A percentile compares a stretch with the other conserved stretches of the same genome.
These are phyloP conservation scores for Mustela erminea DNA, from an alignment of 2,797 vertebrate genomes.

Conservation along the genomic window DNA sequence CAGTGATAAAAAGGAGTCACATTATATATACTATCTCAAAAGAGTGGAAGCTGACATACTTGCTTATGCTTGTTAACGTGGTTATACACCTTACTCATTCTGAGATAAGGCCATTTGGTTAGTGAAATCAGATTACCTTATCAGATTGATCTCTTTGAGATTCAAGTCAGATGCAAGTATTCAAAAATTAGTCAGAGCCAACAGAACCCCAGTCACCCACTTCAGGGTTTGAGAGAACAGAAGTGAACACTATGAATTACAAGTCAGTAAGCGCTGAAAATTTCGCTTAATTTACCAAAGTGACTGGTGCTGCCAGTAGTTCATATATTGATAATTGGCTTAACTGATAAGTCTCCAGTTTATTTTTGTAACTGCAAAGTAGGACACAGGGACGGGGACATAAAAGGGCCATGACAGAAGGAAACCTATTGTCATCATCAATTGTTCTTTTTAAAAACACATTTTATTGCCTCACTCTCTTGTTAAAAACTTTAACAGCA, in stretches of 20 bases:
- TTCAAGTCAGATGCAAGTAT: not conserved
- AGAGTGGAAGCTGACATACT: not conserved
- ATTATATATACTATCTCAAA: conserved; percentile 12
- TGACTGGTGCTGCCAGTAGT: not conserved
- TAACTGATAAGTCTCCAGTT: not conserved
- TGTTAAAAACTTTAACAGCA: not conserved
- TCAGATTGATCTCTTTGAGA: not conserved
- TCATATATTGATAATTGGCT: not conserved
- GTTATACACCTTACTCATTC: not conserved
- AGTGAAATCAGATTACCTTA: not conserved
- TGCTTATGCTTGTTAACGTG: not conserved
- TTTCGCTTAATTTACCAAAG: not conserved
- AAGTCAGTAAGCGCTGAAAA: not conserved
- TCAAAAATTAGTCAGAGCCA: not conserved
- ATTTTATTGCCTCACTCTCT: not conserved
- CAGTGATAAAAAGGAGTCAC: not conserved
- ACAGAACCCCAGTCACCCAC: not conserved
- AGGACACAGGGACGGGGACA: not conserved
- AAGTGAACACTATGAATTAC: not conserved
- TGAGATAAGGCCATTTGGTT: not conserved
- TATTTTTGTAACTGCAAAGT: not conserved
- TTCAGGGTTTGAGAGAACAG: not conserved
- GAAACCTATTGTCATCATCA: not conserved
- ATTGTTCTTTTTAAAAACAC: not conserved
- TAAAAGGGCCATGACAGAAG: not conserved